Evolutionary conservation across 1,140 invertebrate species (phyloP).

Genomic region (Conus betulinus): DNA sequence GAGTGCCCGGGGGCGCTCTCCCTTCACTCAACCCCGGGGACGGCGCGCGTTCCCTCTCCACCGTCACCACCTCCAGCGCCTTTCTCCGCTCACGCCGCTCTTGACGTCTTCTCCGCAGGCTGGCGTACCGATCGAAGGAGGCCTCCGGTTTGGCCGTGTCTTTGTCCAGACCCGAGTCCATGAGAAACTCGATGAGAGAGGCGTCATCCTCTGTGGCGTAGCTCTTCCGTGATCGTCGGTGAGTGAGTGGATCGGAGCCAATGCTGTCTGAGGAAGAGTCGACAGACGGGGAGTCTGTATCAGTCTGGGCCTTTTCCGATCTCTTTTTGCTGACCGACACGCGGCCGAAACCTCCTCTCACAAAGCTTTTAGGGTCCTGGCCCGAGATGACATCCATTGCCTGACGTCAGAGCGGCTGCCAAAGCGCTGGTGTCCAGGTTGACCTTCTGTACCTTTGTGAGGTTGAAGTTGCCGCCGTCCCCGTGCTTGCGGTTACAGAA

Average conservation of each 20-base stretch:
- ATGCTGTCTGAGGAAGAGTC: conserved; percentile 44
- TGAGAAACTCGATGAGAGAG: conserved; percentile 64
- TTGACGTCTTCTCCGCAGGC: conserved; percentile 57
- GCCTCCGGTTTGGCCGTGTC: conserved; percentile 45
- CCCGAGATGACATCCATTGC: conserved; percentile 33
- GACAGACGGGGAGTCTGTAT: conserved; percentile 2
- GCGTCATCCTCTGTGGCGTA: conserved; percentile 56
- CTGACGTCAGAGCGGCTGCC: conserved; percentile 23
- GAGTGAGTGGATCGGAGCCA: conserved; percentile 16
- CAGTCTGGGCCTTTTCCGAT: background rate
- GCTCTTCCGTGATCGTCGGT: conserved; percentile 48
- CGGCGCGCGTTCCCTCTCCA: conserved; percentile 58
- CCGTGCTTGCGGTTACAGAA: conserved; percentile 61
- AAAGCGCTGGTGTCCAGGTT: conserved; percentile 51
- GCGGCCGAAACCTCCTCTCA: conserved; percentile 59
- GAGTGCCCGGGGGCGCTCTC: background rate
- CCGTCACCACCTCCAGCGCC: conserved; percentile 42
- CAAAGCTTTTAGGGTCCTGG: conserved; percentile 44
- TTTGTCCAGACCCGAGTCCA: conserved; percentile 45
- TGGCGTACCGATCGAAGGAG: conserved; percentile 62
- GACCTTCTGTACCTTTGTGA: conserved; percentile 67
- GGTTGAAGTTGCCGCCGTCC: conserved; percentile 64
- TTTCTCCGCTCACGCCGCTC: conserved; percentile 48
- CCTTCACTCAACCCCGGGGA: conserved; percentile 35
- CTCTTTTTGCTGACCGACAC: conserved; percentile 52